Evolutionary conservation across 2,888 invertebrate species (phyloP), one percentile per base, ranked within the genome.

Genomic region (Ctena decussata): DNA sequence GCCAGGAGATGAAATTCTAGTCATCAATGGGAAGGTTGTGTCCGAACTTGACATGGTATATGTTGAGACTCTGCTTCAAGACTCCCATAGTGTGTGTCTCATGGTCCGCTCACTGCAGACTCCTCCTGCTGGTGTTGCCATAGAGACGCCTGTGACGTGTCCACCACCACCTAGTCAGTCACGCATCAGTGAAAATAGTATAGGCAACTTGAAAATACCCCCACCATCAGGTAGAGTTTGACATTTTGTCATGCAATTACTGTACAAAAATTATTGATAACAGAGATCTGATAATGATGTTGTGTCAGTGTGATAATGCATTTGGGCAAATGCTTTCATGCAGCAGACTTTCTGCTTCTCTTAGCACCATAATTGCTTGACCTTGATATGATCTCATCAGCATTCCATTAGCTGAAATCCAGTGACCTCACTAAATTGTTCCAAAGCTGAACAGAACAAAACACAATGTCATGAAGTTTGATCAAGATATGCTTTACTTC

Each of bases 21-120:
- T 99, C 96, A 99, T 99, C 96, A 99, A 99, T 97, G 98, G 99
- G 91, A 98, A 99, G 94, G 98, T 99, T 96, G 99, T 99, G 92
- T 98, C 98, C 95, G 99, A 99, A 97, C 97, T 99, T 96, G 99
- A 99, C 97, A 99, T 99, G 99, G 99, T 99, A 98, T 99, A 98
- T 97, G 97, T 99, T 96, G 99, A 99, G 96, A 98, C 98, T 95
- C 98, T 99, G 89, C 97, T 99, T 92, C 99, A 99, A 96, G 99
- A 99, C 96, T 98, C 98, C 95, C 97, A 98, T 89, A 97, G 98
- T 72, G 97, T 99, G 87, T 98, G 98, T 96, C 98, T 99, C 97
- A 99, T 99, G 98, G 98, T 99, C 97, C 97, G 99, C 93, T 98
- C 98, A 69, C 98, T 98, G 65, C 97, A 98, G 91, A 93, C 94